These are phyloP conservation scores for Hypothenemus hampei DNA, from an alignment of 1,140 invertebrate species.

Conservation along the genomic window DNA sequence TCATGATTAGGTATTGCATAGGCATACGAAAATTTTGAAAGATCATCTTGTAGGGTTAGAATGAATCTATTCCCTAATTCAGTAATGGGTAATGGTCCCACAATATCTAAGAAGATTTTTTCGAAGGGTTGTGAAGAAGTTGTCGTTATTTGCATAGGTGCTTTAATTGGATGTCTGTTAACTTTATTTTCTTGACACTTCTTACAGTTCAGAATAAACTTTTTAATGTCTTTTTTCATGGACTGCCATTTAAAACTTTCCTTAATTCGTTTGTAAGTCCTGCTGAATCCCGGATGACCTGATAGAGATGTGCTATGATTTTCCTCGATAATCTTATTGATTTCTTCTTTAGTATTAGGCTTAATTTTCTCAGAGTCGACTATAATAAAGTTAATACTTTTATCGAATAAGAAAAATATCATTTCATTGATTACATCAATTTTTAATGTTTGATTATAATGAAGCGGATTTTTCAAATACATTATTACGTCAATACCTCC, in stretches of 20 bases:
- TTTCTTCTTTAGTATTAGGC: too few relatives aligned
- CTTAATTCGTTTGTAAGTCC: slow-evolving; percentile 3
- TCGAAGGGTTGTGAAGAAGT: slow-evolving; percentile 29
- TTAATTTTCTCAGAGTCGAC: too few relatives aligned
- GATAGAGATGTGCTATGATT: too few relatives aligned
- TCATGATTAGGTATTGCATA: slow-evolving; percentile 36
- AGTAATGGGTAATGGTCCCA: slow-evolving; percentile 5
- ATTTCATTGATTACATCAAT: too few relatives aligned
- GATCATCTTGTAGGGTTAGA: slow-evolving; percentile 39
- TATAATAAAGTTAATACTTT: too few relatives aligned
- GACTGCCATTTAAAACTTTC: slow-evolving; percentile 31
- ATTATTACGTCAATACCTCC: too few relatives aligned
- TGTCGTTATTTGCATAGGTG: slow-evolving; percentile 35
- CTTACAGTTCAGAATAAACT: slow-evolving; percentile 38
- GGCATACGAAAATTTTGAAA: slow-evolving; percentile 39
- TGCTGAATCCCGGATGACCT: too few relatives aligned
- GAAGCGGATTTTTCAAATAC: too few relatives aligned
- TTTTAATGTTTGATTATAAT: too few relatives aligned
- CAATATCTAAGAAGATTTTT: slow-evolving; percentile 5
- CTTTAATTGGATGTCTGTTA: slow-evolving; percentile 27
- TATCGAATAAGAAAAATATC: too few relatives aligned
- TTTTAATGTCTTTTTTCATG: slow-evolving; percentile 35
- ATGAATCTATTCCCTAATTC: slow-evolving; percentile 6
- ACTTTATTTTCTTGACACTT: slow-evolving; percentile 42
- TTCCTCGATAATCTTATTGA: too few relatives aligned